Evolutionary conservation across 2,113 vertebrate genomes (phyloP).

Genomic region (Nothobranchius furzeri): DNA sequence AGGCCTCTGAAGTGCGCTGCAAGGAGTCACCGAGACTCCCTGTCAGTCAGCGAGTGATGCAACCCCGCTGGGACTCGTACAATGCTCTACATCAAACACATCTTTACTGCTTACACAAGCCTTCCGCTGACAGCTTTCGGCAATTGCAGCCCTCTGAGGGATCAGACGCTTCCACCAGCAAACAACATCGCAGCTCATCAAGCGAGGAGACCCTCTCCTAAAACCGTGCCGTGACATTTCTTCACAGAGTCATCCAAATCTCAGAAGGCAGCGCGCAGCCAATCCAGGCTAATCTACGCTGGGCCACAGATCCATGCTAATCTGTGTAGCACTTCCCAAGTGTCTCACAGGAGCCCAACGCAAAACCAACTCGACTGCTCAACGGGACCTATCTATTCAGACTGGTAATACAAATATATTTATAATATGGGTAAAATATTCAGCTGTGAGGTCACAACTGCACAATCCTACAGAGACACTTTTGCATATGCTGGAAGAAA

Average conservation of each 20-base stretch:
- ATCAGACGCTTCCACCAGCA: conserved; percentile 47
- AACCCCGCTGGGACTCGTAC: conserved; percentile 43
- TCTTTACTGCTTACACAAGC: conserved; percentile 64
- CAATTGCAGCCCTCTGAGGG: conserved; percentile 32
- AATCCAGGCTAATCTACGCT: conserved; percentile 63
- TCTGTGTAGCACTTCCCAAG: conserved; percentile 57
- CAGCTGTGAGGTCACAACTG: conserved; percentile 9
- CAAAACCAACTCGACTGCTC: conserved; percentile 8
- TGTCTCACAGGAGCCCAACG: conserved; percentile 33
- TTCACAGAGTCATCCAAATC: conserved; percentile 51
- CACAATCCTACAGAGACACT: conserved; percentile 25
- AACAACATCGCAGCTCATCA: conserved; percentile 59
- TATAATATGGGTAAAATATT: conserved; percentile 6
- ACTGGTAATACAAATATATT: neutral
- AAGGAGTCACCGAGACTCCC: conserved; percentile 39
- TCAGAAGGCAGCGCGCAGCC: conserved; percentile 49
- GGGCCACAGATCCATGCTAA: conserved; percentile 55
- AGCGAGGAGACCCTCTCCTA: conserved; percentile 37
- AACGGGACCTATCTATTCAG: conserved; percentile 14
- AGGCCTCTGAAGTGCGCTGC: conserved; percentile 47
- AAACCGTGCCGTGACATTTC: conserved; percentile 59
- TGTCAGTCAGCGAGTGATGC: conserved; percentile 69
- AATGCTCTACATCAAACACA: conserved; percentile 64
- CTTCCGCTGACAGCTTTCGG: conserved; percentile 58
- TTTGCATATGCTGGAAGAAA: conserved; percentile 37